Conservation (phyloP, 1,140 invertebrate genomes). For the Leptopilina clavipes region DNA sequence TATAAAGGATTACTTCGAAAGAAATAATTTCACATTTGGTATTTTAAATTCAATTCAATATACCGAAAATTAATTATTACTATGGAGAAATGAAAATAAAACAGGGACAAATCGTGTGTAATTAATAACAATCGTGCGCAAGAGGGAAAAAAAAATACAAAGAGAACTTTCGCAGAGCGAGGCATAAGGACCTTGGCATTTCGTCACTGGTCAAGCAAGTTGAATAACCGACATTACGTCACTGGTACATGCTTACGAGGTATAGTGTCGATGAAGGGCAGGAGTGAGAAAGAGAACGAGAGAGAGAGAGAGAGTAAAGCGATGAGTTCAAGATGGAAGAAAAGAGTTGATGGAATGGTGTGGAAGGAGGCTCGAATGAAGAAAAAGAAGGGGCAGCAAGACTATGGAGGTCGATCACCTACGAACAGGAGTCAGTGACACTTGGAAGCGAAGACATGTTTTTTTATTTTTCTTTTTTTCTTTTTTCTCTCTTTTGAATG, state of each 20-base stretch:
- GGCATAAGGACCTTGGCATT: conserved; percentile 68
- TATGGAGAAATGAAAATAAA: neutral
- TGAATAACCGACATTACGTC: conserved; percentile 75
- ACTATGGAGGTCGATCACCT: conserved; percentile 75
- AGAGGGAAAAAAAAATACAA: conserved; percentile 26
- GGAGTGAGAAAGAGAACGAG: conserved; percentile 44
- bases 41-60: too few species aligned
- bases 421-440: conserved; percentile 75
- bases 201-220: conserved; percentile 71
- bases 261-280: conserved; percentile 48
- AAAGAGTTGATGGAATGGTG: conserved; percentile 47
- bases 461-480: conserved; percentile 60
- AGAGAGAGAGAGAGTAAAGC: conserved; percentile 42
- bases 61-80: conserved; percentile 15
- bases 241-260: conserved; percentile 66
- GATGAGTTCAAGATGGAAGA: conserved; percentile 50
- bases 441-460: conserved; percentile 66
- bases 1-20: too few species aligned
- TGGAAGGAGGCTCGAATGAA: conserved; percentile 54
- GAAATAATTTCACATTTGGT: too few species aligned
- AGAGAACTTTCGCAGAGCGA: conserved; percentile 55
- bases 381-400: conserved; percentile 57
- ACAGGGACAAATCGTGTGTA: neutral
- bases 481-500: conserved; percentile 43
- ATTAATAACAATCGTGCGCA: neutral